Base-by-base conservation (phyloP, 1,140 invertebrate genomes). In the Mercenaria mercenaria region DNA sequence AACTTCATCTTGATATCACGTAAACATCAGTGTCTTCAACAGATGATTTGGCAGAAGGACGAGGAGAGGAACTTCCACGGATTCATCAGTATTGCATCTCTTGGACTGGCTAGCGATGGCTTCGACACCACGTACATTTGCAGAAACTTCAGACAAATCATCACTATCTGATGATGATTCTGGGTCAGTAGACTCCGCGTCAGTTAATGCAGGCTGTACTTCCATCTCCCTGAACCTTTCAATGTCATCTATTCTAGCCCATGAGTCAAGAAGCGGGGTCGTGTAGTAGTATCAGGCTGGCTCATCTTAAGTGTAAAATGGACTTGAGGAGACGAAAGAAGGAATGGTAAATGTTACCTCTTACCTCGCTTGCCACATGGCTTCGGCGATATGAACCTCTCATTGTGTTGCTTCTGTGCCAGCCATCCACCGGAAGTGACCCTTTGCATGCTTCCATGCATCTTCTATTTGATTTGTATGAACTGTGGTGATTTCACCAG, bases 381-480 rank as follows among this genome's bases (percentile, higher is more conserved):
- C 72, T 56, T 85, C 81, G 37, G 59, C 34, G 2, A 90, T 39
- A 39, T 85, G 82, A 18, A 41, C 41, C 34, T 85, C 74, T 72
- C 85, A 90, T 29, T 83, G 52, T 8, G 26, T 26, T 18, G 64
- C 29, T n/a, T 79, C 80, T 11, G 82, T 80, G 0, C 76, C 81
- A 23, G 50, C 52, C 23, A 90, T 90, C 47, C 29, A 29, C n/a
- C 59, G 0, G 47, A 85, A 85, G 32, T 90, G 82, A 34, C 80
- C 74, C 39, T 90, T 90, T 23, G 82, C 81, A 52, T 85, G 61
- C 41, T 90, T 90, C 82, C 74, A 85, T 4, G 82, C 89, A n/a
- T 82, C 82, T 56, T 90, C 82, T 23, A 80, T 90, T 26, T 43
- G 56, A 32, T 85, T 86, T 1, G 81, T 90, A 41, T 85, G 61